A percentile compares a stretch with the other conserved stretches of the same genome.
phyloP scores from a whole-genome alignment of 1,140 invertebrate species.

The Harpegnathos saltator region DNA sequence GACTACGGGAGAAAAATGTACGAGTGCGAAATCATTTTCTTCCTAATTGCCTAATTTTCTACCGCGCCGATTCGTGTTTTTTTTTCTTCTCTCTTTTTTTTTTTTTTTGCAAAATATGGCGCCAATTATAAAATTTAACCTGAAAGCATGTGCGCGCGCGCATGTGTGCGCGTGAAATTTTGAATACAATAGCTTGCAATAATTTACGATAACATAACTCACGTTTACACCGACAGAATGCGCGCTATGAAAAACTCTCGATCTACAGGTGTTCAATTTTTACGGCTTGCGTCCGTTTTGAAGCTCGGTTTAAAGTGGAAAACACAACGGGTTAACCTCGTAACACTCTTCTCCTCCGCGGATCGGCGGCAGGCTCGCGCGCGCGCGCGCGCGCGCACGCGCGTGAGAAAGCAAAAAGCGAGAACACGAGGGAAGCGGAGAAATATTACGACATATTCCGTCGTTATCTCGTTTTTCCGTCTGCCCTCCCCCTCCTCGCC shows the following conservation, averaged over 20 bases:
- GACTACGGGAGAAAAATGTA: too few species aligned
- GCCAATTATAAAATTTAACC: too few species aligned
- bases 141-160: too few species aligned
- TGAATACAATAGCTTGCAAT: background rate
- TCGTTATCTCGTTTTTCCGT: constrained; percentile 69
- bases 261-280: constrained; percentile 8
- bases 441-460: constrained; percentile 70
- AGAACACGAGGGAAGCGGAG: constrained; percentile 43
- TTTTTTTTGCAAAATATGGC: too few species aligned
- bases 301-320: background rate
- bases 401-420: constrained; percentile 49
- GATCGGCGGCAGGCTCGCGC: too few species aligned
- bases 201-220: background rate
- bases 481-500: too few species aligned
- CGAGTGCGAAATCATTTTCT: too few species aligned
- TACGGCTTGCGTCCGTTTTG: background rate
- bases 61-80: too few species aligned
- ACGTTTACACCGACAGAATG: background rate
- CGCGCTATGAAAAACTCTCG: background rate
- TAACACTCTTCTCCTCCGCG: background rate
- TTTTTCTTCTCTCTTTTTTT: too few species aligned
- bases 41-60: too few species aligned
- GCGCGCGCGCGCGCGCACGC: background rate
- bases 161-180: too few species aligned
- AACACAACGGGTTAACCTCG: constrained; percentile 2